Evolutionary conservation across 2,113 vertebrate genomes (phyloP).

Genomic region (Stegostoma tigrinum): DNA sequence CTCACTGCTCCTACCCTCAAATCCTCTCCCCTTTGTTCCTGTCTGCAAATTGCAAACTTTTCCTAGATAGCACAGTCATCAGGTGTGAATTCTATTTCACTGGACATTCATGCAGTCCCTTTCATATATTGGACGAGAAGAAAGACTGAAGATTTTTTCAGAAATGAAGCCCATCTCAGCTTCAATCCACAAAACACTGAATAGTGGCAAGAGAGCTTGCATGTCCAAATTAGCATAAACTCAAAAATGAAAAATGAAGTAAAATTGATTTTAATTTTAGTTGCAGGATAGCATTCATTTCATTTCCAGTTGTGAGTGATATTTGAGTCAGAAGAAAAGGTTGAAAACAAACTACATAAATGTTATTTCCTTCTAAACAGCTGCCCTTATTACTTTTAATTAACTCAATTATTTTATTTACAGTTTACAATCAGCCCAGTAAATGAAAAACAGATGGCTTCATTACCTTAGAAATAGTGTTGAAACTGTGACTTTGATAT

Average conservation of each 20-base stretch:
- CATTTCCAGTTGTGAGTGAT: background rate
- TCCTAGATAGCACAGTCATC: background rate
- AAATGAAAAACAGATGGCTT: constrained; percentile 7
- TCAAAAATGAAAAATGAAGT: background rate
- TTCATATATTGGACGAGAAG: background rate
- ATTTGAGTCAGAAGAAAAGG: background rate
- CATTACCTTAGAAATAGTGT: background rate
- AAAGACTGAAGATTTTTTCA: too few species aligned
- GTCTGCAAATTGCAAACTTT: too few species aligned
- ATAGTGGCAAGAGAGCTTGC: background rate
- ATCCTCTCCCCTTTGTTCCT: background rate
- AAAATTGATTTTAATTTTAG: background rate
- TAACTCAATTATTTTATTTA: constrained; percentile 25
- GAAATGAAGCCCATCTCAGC: background rate
- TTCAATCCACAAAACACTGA: background rate
- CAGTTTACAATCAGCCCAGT: background rate
- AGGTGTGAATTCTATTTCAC: background rate
- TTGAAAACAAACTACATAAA: background rate
- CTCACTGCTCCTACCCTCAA: background rate
- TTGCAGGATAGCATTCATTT: background rate
- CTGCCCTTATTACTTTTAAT: background rate
- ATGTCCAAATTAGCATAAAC: background rate
- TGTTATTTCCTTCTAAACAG: constrained; percentile 13
- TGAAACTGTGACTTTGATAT: background rate
- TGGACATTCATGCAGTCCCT: too few species aligned